These are phyloP conservation scores for Cranoglanis bouderius DNA, from an alignment of 2,113 vertebrate genomes.

Conservation along the genomic window DNA sequence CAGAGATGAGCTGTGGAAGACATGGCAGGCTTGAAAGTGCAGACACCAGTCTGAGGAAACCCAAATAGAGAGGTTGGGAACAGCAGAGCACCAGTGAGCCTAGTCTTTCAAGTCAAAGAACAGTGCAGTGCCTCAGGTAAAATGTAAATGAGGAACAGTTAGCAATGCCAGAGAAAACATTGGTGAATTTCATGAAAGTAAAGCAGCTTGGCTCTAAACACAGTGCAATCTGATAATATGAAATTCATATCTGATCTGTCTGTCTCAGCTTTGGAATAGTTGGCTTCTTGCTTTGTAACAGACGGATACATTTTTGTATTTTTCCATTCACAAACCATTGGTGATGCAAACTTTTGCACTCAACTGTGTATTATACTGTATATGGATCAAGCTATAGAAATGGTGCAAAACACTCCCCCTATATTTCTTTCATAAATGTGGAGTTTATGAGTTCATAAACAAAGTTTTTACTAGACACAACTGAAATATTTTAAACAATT, in stretches of 20 bases:
- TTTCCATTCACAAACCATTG: not conserved
- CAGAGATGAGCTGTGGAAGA: slow-evolving; percentile 43
- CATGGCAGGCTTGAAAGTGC: slow-evolving; percentile 38
- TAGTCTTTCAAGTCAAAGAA: slow-evolving; percentile 32
- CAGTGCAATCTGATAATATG: not conserved
- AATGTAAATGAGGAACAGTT: not conserved
- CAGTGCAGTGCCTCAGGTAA: not conserved
- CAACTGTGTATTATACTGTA: not conserved
- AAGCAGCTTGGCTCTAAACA: not conserved
- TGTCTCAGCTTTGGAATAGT: not conserved
- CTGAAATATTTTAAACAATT: not conserved
- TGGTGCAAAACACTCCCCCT: not conserved
- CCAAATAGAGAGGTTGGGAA: slow-evolving; percentile 41
- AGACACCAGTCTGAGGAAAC: slow-evolving; percentile 34
- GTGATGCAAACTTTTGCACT: not conserved
- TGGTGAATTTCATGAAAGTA: not conserved
- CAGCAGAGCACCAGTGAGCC: not conserved
- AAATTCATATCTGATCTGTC: not conserved
- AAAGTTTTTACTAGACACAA: not conserved
- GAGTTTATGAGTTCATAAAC: not conserved
- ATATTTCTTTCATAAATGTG: not conserved
- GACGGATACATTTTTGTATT: not conserved
- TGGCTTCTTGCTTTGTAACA: not conserved
- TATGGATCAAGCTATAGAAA: not conserved
- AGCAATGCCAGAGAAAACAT: not conserved